These are phyloP conservation scores for Cyprinus carpio DNA, from an alignment of 2,113 vertebrate genomes.

Conservation along the genomic window DNA sequence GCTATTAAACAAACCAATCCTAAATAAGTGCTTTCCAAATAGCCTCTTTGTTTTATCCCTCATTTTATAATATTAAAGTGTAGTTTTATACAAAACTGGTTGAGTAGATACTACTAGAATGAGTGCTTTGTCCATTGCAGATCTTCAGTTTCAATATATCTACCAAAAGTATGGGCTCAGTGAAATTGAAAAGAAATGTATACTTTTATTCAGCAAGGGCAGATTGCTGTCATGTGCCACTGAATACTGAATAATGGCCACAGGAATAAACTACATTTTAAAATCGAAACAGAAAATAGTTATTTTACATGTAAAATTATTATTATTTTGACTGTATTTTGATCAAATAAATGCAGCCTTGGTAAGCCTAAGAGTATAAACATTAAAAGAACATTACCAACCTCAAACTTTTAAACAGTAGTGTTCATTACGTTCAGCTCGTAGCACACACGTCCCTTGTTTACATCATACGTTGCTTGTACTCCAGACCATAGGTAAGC, in stretches of 20 bases:
- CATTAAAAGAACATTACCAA: not conserved
- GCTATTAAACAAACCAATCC: too few species aligned
- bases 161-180: not conserved
- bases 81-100: not conserved
- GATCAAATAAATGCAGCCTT: not conserved
- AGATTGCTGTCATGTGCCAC: too few species aligned
- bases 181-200: not conserved
- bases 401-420: not conserved
- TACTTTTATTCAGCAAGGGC: not conserved
- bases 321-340: not conserved
- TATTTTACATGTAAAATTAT: not conserved
- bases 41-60: not conserved
- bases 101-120: not conserved
- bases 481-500: conserved; percentile 91
- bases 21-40: not conserved
- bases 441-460: conserved; percentile 81
- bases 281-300: too few species aligned
- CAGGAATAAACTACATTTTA: too few species aligned
- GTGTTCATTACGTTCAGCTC: conserved; percentile 84
- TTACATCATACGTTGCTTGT: conserved; percentile 83
- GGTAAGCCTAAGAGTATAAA: not conserved
- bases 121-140: too few species aligned
- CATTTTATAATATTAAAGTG: not conserved
- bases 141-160: too few species aligned
- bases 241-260: too few species aligned